A percentile compares a stretch with the other conserved stretches of the same genome.
phyloP scores from a whole-genome alignment of 2,888 invertebrate genomes.

The Dimorphilus gyrociliatus region DNA sequence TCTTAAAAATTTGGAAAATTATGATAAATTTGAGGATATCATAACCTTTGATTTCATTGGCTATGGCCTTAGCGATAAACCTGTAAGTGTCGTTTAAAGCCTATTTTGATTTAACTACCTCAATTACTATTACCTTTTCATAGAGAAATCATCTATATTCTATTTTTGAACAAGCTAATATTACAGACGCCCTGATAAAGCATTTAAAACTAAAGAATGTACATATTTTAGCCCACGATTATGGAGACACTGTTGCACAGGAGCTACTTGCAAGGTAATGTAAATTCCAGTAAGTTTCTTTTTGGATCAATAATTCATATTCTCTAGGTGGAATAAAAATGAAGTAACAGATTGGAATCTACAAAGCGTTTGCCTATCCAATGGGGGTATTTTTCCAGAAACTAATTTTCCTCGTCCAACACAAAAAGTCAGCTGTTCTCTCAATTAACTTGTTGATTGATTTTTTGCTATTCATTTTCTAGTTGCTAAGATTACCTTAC shows the following conservation, averaged over 20 bases:
- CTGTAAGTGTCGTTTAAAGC: conserved; percentile 16
- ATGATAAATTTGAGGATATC: conserved; percentile 19
- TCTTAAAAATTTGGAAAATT: too few relatives aligned
- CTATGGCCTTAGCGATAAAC: conserved; percentile 36
- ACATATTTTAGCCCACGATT: conserved; percentile 34
- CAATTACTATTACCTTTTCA: conserved; percentile 2
- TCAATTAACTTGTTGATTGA: too few relatives aligned
- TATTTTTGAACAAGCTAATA: conserved; percentile 31
- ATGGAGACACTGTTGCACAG: conserved; percentile 35
- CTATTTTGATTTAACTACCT: neutral
- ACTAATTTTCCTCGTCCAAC: conserved; percentile 10
- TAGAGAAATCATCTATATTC: conserved; percentile 22
- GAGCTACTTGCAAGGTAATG: conserved; percentile 28
- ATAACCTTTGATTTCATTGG: conserved; percentile 32
- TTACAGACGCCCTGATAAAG: conserved; percentile 19
- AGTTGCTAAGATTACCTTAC: conserved; percentile 9
- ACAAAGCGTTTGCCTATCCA: neutral
- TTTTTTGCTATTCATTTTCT: too few relatives aligned
- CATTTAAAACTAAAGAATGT: conserved; percentile 14
- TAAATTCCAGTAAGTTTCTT: conserved; percentile 4
- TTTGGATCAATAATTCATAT: neutral
- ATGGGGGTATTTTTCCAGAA: conserved; percentile 12
- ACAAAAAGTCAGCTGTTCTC: conserved; percentile 13
- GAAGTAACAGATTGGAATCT: neutral
- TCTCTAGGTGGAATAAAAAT: neutral